Conservation (phyloP, 2,888 invertebrate species). For the Hydrotaea cyrtoneurina region DNA sequence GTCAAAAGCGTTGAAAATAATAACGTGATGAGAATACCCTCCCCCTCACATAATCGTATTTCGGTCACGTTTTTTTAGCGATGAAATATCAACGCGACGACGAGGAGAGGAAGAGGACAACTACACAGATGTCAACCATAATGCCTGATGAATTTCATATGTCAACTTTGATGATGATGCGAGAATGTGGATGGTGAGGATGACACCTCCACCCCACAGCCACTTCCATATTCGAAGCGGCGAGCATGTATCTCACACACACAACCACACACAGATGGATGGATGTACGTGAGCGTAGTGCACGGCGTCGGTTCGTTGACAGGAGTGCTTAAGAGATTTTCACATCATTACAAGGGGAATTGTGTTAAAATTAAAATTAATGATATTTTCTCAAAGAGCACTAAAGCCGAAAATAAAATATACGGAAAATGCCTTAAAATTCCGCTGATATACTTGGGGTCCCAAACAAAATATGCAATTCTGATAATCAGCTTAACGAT, state of each 20-base stretch:
- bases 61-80: constrained; percentile 59
- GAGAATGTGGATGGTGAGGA: constrained; percentile 6
- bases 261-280: too few species aligned
- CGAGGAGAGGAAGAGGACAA: constrained; percentile 35
- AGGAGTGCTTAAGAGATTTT: constrained; percentile 79
- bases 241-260: too few species aligned
- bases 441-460: constrained; percentile 27
- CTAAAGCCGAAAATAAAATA: constrained; percentile 31
- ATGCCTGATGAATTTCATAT: constrained; percentile 61
- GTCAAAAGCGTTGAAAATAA: constrained; percentile 45
- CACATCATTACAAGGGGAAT: constrained; percentile 78
- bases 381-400: constrained; percentile 45
- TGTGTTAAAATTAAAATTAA: constrained; percentile 67
- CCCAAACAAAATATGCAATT: constrained; percentile 56
- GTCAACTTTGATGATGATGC: constrained; percentile 52
- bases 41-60: constrained; percentile 41
- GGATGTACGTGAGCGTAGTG: not conserved
- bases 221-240: not conserved
- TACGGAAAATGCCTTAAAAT: constrained; percentile 34
- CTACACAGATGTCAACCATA: constrained; percentile 56
- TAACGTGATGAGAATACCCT: constrained; percentile 8
- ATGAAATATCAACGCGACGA: not conserved
- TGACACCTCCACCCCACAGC: constrained; percentile 15
- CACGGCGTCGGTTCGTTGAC: constrained; percentile 56
- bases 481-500: constrained; percentile 63